Percentiles rank a stretch among this genome's conserved stretches.
These are phyloP conservation scores for Apostichopus parvimensis DNA, from an alignment of 35 echinoderm and acorn worm genomes.

Conservation along the genomic window DNA sequence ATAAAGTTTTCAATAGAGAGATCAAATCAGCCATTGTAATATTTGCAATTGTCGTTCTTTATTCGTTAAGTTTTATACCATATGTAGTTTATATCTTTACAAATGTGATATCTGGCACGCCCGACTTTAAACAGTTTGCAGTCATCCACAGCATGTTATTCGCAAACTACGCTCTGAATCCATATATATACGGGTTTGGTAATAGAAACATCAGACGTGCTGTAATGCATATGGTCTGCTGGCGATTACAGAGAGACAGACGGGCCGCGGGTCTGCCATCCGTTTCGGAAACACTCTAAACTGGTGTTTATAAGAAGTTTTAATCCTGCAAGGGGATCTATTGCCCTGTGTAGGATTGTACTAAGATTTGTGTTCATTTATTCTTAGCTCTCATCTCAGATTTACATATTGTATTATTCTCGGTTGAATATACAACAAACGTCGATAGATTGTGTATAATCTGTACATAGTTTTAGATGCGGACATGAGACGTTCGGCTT, in stretches of 20 bases:
- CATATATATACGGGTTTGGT: slow-evolving; percentile 45
- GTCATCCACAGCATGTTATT: slow-evolving; percentile 29
- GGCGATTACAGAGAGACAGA: background rate
- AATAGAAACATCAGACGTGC: slow-evolving; percentile 14
- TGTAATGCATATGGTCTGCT: slow-evolving; percentile 12
- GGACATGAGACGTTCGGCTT: too few relatives aligned
- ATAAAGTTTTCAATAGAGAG: background rate
- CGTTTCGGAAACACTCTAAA: slow-evolving; percentile 21
- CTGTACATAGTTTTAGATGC: too few relatives aligned
- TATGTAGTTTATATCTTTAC: slow-evolving; percentile 42
- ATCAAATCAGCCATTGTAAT: slow-evolving; percentile 24
- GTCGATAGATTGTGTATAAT: too few relatives aligned
- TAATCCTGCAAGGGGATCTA: too few relatives aligned
- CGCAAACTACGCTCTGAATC: slow-evolving; percentile 48
- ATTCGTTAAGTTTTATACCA: slow-evolving; percentile 39
- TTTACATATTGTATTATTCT: too few relatives aligned
- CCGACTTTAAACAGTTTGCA: background rate
- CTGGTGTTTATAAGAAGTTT: too few relatives aligned
- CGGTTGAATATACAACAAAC: too few relatives aligned
- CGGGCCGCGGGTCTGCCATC: background rate
- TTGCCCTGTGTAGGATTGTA: too few relatives aligned
- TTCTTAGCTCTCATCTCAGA: too few relatives aligned
- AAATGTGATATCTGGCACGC: background rate
- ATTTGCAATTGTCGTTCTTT: slow-evolving; percentile 26
- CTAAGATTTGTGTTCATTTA: too few relatives aligned